Base-by-base conservation (phyloP, 2,113 vertebrate species). In the Prinia subflava region DNA sequence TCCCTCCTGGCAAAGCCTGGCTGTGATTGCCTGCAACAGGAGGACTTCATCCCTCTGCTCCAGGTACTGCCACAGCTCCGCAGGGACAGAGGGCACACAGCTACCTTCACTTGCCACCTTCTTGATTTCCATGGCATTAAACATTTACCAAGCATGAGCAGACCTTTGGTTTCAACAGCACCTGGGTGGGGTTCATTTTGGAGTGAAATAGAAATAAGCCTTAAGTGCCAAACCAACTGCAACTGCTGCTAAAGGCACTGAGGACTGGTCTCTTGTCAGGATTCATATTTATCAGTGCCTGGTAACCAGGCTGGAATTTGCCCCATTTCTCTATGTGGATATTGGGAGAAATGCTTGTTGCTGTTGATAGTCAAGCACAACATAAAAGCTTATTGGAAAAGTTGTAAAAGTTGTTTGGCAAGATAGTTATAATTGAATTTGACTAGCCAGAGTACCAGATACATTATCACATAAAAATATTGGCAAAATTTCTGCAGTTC, bases 21-120 rank as follows among this genome's bases (percentile, higher is more conserved):
- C 97, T 99, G 97, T 95, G 98, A 87, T 92, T 99, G 97, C 97
- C 97, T 99, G 53, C 98, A 99, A 90, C 99, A 99, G 96, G 99
- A 99, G 91, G 99, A 99, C 96, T 99, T 99, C 94, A 99, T 99
- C 97, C 99, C 99, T 22, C 98, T 99, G 55, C 98, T 99, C 96
- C 99, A 99, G 99, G 99, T 99, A 95, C 76, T 85, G 87, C 79
- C 55, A 27, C 39, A 46, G 70, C 91, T 95, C 71, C 12, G 18
- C 42, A 33, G 67, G 53, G 73, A 47, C 8, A 8, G 8, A 24
- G 60, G 42, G 52, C 35, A 42, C 46, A 31, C 15, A 4, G 4
- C 44, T 49, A 2, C 3, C 1, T 53, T 64, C 33, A 1, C 20
- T 63, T 46, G 17, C 7, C 83, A 65, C 24, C 63, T 69, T 37